Conservation (phyloP, 2,797 vertebrate species). For the Enteromius treurensis region DNA sequence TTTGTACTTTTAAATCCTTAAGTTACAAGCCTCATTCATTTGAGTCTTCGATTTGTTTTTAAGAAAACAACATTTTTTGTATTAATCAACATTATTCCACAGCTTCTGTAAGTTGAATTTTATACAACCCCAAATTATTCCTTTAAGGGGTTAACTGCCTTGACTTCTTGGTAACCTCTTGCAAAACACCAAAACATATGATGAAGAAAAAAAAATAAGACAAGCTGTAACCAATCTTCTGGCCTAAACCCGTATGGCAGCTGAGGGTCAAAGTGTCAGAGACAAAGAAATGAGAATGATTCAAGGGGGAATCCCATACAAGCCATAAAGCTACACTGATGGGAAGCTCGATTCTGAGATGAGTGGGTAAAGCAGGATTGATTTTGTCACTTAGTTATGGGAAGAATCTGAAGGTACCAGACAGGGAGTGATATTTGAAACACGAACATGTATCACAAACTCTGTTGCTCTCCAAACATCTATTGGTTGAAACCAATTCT, state of each 20-base stretch:
- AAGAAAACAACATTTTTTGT: not conserved
- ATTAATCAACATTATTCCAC: not conserved
- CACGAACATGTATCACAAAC: not conserved
- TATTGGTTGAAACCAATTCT: not conserved
- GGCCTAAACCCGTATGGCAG: not conserved
- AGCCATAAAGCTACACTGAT: not conserved
- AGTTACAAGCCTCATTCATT: not conserved
- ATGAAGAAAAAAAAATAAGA: not conserved
- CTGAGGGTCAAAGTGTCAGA: not conserved
- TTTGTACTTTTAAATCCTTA: not conserved
- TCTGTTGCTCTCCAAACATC: not conserved
- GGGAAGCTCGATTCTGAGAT: not conserved
- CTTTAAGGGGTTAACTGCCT: not conserved
- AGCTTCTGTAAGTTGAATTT: not conserved
- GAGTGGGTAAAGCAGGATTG: not conserved
- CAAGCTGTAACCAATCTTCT: slow-evolving; percentile 23
- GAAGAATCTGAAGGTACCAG: not conserved
- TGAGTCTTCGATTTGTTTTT: not conserved
- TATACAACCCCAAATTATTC: not conserved
- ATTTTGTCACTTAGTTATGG: not conserved
- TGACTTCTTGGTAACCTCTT: not conserved
- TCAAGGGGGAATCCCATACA: not conserved
- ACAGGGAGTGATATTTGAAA: not conserved
- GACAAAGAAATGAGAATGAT: not conserved
- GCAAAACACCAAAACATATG: slow-evolving; percentile 2